Base-by-base conservation (phyloP, 1,140 invertebrate genomes). In the Augochlora pura region DNA sequence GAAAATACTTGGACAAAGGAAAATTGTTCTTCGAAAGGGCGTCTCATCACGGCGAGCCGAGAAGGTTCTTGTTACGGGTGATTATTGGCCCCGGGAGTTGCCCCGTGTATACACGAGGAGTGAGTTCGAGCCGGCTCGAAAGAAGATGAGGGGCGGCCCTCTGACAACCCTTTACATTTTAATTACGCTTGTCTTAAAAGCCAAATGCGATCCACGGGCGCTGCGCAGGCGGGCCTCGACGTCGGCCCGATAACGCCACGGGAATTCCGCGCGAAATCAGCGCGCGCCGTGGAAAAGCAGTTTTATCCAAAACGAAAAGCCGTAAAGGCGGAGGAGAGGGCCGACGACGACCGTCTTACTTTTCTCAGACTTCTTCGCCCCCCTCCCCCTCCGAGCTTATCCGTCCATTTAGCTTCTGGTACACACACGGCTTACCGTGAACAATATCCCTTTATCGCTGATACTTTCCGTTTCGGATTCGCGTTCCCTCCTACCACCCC, bases 111-210 rank as follows among this genome's bases (percentile, higher is more conserved):
- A 59, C 63, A n/a, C n/a, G n/a, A n/a, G 57, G 59, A 73, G 65
- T 42, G 82, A 86, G 73, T 80, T 80, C 71, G 72, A 85, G 76
- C 71, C 66, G 67, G 76, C 72, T 80, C 77, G 75, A 74, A 70
- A 52, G 69, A 66, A 66, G 79, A 81, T 76, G 77, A 80, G 80
- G 39, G 39, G 71, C 2, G 52, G 78, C 73, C 84, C n/a, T n/a
- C n/a, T 85, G 88, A 89, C 86, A 89, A 90, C 88, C 86, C 86
- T 91, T 90, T 89, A 90, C 84, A 89, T 90, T 91, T 91, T 90
- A 91, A 91, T 91, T 91, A 89, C 86, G 82, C 82, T 63, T 80
- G 86, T 88, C 87, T 90, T 90, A 88, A 90, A 90, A 88, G 88
- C 88, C 87, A 89, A n/a, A 91, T 91, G 89, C 89, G 90, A 81